Conservation (phyloP, 1,140 invertebrate species). For the Centruroides sculpturatus region DNA sequence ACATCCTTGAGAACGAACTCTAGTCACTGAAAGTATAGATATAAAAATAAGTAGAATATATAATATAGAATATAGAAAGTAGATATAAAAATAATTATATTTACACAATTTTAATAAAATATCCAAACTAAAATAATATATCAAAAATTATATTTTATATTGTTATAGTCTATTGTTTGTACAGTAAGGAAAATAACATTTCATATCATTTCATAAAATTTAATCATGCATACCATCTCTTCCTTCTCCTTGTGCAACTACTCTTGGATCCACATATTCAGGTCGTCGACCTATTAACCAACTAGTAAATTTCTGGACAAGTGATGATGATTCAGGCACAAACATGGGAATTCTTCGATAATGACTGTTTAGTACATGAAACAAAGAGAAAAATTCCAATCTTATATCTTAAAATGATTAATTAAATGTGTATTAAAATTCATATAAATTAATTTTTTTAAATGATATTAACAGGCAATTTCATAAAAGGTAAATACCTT, state of each 20-base stretch:
- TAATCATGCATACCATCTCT: constrained; percentile 42
- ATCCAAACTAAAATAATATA: no score
- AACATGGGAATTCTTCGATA: constrained; percentile 43
- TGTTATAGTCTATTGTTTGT: no score
- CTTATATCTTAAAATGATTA: no score
- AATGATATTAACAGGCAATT: no score
- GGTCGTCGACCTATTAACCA: constrained; percentile 52
- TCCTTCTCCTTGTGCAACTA: constrained; percentile 52
- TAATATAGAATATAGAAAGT: no score
- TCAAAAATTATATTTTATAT: no score
- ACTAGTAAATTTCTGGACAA: constrained; percentile 49
- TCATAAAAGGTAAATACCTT: no score
- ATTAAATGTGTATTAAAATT: no score
- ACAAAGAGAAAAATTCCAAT: constrained; percentile 3
- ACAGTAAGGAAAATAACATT: neutral
- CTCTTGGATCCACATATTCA: constrained; percentile 52
- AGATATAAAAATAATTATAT: no score
- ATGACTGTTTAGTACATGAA: constrained; percentile 28
- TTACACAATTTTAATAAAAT: no score
- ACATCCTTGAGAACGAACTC: constrained; percentile 48
- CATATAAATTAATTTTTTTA: no score
- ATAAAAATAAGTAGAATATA: no score
- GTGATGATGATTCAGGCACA: constrained; percentile 53
- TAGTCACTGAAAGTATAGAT: constrained; percentile 43
- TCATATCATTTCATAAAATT: neutral